phyloP scores from a whole-genome alignment of 1,140 invertebrate genomes.

The Harlomillsia oculata region DNA sequence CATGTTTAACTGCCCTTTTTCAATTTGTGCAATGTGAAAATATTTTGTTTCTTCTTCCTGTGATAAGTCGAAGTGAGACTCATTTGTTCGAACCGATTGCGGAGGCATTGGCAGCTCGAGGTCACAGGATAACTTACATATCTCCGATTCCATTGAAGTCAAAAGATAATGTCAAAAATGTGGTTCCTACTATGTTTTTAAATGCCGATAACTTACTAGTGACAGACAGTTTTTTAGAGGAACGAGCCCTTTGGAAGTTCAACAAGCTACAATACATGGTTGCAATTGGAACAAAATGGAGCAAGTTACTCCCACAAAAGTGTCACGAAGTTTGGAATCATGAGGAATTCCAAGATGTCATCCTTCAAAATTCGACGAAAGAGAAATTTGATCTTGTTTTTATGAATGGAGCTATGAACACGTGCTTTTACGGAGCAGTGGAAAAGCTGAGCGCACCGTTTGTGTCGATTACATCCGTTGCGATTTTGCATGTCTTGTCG shows the following conservation, averaged over 20 bases:
- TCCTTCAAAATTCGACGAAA: too few species aligned
- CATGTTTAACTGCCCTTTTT: too few species aligned
- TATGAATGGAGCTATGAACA: conserved; percentile 1
- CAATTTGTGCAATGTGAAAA: too few species aligned
- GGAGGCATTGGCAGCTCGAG: conserved; percentile 1
- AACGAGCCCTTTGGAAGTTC: neutral
- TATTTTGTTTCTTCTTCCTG: conserved; percentile 10
- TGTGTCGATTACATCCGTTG: conserved; percentile 6
- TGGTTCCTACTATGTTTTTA: neutral
- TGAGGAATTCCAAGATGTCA: conserved; percentile 3
- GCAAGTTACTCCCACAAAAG: neutral
- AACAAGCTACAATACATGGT: neutral
- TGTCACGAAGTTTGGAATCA: conserved; percentile 9
- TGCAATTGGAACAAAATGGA: neutral
- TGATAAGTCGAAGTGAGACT: conserved; percentile 9
- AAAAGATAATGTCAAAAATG: neutral
- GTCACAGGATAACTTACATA: conserved; percentile 10
- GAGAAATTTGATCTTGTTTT: conserved; percentile 19
- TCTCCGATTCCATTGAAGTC: neutral
- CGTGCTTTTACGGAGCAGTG: conserved; percentile 12
- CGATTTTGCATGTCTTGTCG: neutral
- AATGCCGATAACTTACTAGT: neutral
- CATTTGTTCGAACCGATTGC: conserved; percentile 14
- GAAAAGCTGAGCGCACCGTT: conserved; percentile 7
- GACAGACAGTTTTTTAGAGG: neutral